phyloP scores from a whole-genome alignment of 2,888 invertebrate species.

The Clusia tigrina region DNA sequence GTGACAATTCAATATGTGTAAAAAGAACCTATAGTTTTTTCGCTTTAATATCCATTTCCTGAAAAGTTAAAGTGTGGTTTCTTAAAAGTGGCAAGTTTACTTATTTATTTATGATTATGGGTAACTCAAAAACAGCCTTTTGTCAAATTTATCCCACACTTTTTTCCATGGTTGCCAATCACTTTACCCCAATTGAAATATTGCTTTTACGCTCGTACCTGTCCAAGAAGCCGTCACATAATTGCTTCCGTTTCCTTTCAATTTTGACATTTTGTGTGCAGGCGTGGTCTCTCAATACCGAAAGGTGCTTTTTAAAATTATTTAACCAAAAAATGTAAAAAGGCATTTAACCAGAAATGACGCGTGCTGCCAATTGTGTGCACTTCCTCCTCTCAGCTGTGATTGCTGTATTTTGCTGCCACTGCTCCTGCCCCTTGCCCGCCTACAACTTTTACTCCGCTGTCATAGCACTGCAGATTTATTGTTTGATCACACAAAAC shows the following conservation, averaged over 20 bases:
- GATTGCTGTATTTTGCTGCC: neutral
- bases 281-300: neutral
- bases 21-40: no score
- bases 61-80: no score
- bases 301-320: neutral
- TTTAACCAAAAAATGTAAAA: neutral
- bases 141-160: no score
- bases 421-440: no score
- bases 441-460: neutral
- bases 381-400: neutral
- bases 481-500: neutral
- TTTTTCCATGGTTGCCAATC: no score
- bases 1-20: no score
- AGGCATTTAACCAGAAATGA: neutral
- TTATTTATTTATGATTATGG: no score
- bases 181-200: no score
- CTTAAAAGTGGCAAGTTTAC: no score
- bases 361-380: slow-evolving; percentile 2
- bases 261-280: neutral
- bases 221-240: slow-evolving; percentile 1
- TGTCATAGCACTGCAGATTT: neutral
- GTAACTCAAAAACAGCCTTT: no score
- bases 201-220: no score
- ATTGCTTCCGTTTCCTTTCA: slow-evolving; percentile 5
- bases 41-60: no score